phyloP scores from a whole-genome alignment of 1,140 invertebrate species.

The Drosophila neocordata region DNA sequence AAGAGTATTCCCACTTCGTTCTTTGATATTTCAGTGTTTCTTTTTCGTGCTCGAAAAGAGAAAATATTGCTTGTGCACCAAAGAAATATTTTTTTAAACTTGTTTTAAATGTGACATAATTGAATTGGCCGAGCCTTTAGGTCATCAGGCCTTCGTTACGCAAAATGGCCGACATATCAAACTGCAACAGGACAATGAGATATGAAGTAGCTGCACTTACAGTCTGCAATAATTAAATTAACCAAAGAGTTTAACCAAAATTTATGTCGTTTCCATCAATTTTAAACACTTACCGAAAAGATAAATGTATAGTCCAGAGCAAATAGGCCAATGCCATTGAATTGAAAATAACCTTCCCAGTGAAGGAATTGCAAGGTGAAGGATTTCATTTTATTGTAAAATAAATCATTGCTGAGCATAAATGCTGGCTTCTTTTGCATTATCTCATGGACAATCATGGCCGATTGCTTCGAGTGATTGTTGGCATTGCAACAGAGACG shows the following conservation, averaged over 20 bases:
- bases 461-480: constrained; percentile 78
- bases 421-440: constrained; percentile 82
- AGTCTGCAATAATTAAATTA: constrained; percentile 58
- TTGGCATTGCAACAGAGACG: constrained; percentile 77
- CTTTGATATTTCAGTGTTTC: not conserved
- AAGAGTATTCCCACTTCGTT: constrained; percentile 22
- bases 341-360: constrained; percentile 81
- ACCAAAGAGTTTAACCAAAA: not conserved
- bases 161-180: constrained; percentile 79
- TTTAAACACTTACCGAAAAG: constrained; percentile 66
- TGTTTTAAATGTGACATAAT: constrained; percentile 24
- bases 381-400: constrained; percentile 82
- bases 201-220: constrained; percentile 82
- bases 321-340: constrained; percentile 80
- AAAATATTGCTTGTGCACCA: not conserved
- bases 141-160: constrained; percentile 69
- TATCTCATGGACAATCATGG: constrained; percentile 82
- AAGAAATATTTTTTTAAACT: constrained; percentile 4
- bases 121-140: constrained; percentile 40
- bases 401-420: constrained; percentile 80
- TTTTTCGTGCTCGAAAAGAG: constrained; percentile 23
- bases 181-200: constrained; percentile 81
- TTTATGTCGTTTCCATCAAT: too few relatives aligned
- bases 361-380: constrained; percentile 81
- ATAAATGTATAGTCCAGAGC: constrained; percentile 81